Evolutionary conservation across 2,113 vertebrate species (phyloP).

Genomic region (Bothrops jararaca): DNA sequence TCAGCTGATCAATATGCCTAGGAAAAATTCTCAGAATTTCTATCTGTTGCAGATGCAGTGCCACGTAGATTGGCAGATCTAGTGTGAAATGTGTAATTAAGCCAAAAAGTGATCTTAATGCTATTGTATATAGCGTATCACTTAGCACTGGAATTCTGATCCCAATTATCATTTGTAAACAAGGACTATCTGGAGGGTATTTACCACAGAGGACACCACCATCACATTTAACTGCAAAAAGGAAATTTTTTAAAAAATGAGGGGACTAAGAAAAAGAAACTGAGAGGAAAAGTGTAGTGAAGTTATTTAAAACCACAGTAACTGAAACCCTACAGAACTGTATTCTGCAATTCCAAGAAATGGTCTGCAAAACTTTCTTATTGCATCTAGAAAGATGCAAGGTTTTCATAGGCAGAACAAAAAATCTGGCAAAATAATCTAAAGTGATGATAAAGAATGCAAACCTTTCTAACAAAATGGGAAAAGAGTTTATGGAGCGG

Average conservation of each 20-base stretch:
- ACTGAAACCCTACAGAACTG: background rate
- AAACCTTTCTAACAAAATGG: background rate
- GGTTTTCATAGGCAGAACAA: background rate
- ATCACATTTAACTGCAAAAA: background rate
- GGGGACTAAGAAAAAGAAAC: background rate
- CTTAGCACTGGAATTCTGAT: background rate
- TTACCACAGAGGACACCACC: background rate
- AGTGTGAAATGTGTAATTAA: background rate
- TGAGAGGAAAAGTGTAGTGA: background rate
- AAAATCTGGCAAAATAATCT: background rate
- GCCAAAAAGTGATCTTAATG: background rate
- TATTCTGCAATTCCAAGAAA: background rate
- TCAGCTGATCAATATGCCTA: background rate
- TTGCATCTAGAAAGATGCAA: background rate
- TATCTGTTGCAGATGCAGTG: background rate
- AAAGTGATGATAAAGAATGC: background rate
- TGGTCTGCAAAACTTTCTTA: background rate
- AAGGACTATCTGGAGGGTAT: background rate
- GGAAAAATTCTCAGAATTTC: background rate
- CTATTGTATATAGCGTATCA: background rate
- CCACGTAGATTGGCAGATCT: background rate
- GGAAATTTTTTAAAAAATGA: background rate
- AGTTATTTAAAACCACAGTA: background rate
- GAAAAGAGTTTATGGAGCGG: background rate
- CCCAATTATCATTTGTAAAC: background rate